Conservation (phyloP, 1,140 invertebrate species). For the Subanguina moxae region DNA sequence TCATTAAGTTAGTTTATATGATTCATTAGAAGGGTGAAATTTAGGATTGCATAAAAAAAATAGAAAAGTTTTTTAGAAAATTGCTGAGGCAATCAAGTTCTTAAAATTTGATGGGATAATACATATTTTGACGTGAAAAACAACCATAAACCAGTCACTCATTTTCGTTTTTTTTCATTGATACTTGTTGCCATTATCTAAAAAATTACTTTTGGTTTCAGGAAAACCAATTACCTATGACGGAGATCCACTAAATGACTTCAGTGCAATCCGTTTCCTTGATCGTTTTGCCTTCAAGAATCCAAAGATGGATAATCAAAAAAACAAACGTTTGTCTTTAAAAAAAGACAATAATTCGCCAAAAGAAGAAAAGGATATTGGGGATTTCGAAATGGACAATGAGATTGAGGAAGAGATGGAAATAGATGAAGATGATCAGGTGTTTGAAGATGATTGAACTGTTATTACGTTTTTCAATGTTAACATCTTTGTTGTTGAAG, state of each 20-base stretch:
- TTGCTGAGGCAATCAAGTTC: no score
- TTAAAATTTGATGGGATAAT: no score
- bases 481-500: background rate
- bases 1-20: no score
- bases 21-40: no score
- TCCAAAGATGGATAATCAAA: slow-evolving; percentile 71
- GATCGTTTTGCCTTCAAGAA: slow-evolving; percentile 94
- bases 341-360: slow-evolving; percentile 64
- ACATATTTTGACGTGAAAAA: no score
- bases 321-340: slow-evolving; percentile 70
- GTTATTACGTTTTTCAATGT: background rate
- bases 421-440: slow-evolving; percentile 56
- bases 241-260: slow-evolving; percentile 87
- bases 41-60: no score
- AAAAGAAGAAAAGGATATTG: slow-evolving; percentile 51
- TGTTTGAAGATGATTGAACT: background rate
- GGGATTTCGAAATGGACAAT: slow-evolving; percentile 61
- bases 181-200: no score
- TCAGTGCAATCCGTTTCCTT: slow-evolving; percentile 79
- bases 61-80: no score
- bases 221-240: slow-evolving; percentile 69
- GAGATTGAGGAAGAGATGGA: slow-evolving; percentile 60
- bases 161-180: no score
- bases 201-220: slow-evolving; percentile 30
- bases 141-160: no score